phyloP scores from a whole-genome alignment of 2,797 vertebrate genomes.

The Sphaeramia orbicularis region DNA sequence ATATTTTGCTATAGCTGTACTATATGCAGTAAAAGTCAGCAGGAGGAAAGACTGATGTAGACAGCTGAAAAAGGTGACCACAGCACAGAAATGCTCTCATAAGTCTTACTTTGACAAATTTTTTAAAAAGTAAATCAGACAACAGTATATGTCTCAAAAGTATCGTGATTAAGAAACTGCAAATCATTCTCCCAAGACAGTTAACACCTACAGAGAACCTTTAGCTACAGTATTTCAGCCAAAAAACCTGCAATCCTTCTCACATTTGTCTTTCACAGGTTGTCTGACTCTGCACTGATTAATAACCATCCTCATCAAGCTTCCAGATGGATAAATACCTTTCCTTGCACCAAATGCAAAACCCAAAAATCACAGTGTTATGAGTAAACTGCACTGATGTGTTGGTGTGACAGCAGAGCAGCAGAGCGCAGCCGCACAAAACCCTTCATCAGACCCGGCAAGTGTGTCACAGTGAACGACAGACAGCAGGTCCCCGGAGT shows the following conservation, averaged over 20 bases:
- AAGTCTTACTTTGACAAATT: not conserved
- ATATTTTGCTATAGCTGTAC: no score
- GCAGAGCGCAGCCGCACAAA: constrained; percentile 58
- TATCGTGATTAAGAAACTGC: constrained; percentile 13
- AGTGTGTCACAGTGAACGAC: constrained; percentile 76
- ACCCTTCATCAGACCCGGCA: constrained; percentile 69
- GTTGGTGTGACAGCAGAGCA: constrained; percentile 61
- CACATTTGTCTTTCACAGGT: constrained; percentile 11
- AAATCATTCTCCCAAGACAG: constrained; percentile 18
- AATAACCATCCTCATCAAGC: constrained; percentile 30
- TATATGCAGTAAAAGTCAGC: no score
- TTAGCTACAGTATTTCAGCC: constrained; percentile 1
- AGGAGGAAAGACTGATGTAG: no score
- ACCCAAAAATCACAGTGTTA: constrained; percentile 41
- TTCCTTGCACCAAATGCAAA: constrained; percentile 60
- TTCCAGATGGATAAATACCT: constrained; percentile 31
- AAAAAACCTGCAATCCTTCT: constrained; percentile 4
- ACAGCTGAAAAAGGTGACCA: no score
- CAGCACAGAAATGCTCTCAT: no score
- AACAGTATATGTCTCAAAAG: not conserved
- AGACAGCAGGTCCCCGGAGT: constrained; percentile 64
- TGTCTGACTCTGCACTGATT: constrained; percentile 12
- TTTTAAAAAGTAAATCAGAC: not conserved
- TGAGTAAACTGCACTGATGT: constrained; percentile 56
- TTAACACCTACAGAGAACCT: constrained; percentile 29